Base-by-base conservation (phyloP, 2,113 vertebrate genomes). In the Notothenia coriiceps region DNA sequence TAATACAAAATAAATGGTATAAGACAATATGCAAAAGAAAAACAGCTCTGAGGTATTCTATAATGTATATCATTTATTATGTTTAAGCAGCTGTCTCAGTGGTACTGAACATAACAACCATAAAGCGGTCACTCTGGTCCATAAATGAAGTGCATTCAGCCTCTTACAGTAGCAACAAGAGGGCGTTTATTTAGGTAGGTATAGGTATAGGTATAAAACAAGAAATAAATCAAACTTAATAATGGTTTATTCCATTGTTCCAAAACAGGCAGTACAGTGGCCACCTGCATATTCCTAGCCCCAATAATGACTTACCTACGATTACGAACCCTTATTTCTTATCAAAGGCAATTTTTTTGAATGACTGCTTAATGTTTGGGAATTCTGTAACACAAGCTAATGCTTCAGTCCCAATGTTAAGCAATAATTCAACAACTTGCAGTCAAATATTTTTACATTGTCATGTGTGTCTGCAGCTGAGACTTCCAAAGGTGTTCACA, bases 401-500 rank as follows among this genome's bases (percentile, higher is more conserved):
- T 7, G 35, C 35, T 40, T 40, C 7, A 40, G 5, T 75, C 43
- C 4, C 22, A 29, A 2, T 40, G 1, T 7, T 7, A 40, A 40
- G 35, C 35, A 40, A 40, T 50, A n/a, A 10, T 15, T 66, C 46
- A 66, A 18, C 29, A 61, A 11, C 0, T 14, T 56, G 1, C 49
- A 35, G 22, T 61, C 17, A 55, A 47, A 50, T 0, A 49, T 43
- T 63, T 7, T 15, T 22, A 33, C 25, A 47, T 35, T n/a, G 33
- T 68, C 9, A 6, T 43, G 20, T 56, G 9, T 35, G 59, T 73
- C 56, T 47, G 25, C 61, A 56, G 44, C 13, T 62, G 55, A 67
- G 56, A 55, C 75, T 35, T 50, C n/a, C 13, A 22, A 11, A 80
- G 70, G 70, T 49, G 65, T 80, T 71, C 68, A 59, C 18, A 52